Evolutionary conservation across 2,888 invertebrate genomes (phyloP), one percentile per base, ranked within the genome.

Genomic region (Dendrolimus houi): DNA sequence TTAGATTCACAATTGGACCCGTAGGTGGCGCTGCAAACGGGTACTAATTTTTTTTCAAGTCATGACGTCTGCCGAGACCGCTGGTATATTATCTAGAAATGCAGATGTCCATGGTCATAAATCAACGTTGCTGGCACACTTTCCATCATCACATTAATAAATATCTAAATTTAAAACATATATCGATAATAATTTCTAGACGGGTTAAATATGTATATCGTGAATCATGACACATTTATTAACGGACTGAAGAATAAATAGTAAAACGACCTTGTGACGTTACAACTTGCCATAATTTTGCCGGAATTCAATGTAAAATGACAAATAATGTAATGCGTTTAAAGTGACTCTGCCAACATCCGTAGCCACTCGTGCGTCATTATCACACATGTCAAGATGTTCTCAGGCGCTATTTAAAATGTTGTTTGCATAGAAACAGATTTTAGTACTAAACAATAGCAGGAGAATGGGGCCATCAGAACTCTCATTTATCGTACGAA

Each of bases 321-420:
- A 53, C 41, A 56, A 56, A 53, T 56, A 9, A 40, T 52, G 40
- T 13, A 40, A 40, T 52, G 53, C 53, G 9, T 17, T 40, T 56
- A 52, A 56, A 53, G 56, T 53, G 41, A 41, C 52, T 6, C 55
- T 56, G 53, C 53, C 56, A 53, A 53, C 52, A 41, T 14, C 41
- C 41, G 41, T 52, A 40, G 52, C 13, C 14, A 10, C 53, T 53
- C 56, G 52, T 56, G 56, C 56, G 56, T 56, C 56, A 56, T 53
- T 41, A 47, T 40, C 41, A 53, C 14, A 53, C 41, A 41, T 41
- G 53, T 52, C 47, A 41, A 13, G 41, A 41, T 41, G 56, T 41
- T 53, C 53, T 17, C 41, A 41, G 10, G 14, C 41, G 53, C 13
- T 14, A 47, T 47, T 47, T 9, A 2, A 29, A 29, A 29, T 47